Percentiles rank a stretch among this genome's conserved stretches.
These are phyloP conservation scores for Acanthoscelides obtectus DNA, from an alignment of 2,888 invertebrate species.

Conservation along the genomic window DNA sequence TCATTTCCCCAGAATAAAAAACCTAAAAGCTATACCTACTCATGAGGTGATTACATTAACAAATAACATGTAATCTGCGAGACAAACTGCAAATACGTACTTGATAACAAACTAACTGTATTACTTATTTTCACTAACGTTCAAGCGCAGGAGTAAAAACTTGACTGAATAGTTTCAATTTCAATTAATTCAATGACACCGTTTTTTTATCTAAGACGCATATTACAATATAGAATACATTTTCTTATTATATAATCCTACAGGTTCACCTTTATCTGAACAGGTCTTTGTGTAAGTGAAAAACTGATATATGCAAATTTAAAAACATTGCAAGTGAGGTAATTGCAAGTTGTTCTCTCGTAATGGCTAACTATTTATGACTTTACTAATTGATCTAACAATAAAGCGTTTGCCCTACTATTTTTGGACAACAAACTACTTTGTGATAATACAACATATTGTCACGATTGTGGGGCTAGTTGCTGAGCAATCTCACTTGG, in stretches of 20 bases:
- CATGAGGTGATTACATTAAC: slow-evolving; percentile 7
- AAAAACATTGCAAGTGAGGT: neutral
- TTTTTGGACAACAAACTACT: no score
- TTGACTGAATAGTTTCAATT: slow-evolving; percentile 20
- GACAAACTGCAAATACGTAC: no score
- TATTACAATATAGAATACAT: neutral
- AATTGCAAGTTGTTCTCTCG: neutral
- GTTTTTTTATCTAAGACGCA: slow-evolving; percentile 8
- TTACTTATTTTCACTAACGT: slow-evolving; percentile 25
- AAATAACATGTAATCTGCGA: no score
- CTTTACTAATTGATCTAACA: neutral
- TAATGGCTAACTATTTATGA: neutral
- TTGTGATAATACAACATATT: no score
- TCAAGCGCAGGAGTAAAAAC: slow-evolving; percentile 19
- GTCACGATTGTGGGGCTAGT: no score
- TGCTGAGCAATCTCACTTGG: no score
- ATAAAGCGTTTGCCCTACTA: no score
- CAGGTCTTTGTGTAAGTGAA: neutral
- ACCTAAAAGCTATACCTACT: no score
- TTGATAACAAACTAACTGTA: slow-evolving; percentile 25
- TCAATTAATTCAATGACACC: slow-evolving; percentile 22
- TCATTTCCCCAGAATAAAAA: no score
- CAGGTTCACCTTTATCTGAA: neutral
- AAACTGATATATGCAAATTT: neutral
- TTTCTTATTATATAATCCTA: slow-evolving; percentile 9